Evolutionary conservation across 2,888 invertebrate species (phyloP), one percentile per base, ranked within the genome.

Genomic region (Cremastinae sp.): DNA sequence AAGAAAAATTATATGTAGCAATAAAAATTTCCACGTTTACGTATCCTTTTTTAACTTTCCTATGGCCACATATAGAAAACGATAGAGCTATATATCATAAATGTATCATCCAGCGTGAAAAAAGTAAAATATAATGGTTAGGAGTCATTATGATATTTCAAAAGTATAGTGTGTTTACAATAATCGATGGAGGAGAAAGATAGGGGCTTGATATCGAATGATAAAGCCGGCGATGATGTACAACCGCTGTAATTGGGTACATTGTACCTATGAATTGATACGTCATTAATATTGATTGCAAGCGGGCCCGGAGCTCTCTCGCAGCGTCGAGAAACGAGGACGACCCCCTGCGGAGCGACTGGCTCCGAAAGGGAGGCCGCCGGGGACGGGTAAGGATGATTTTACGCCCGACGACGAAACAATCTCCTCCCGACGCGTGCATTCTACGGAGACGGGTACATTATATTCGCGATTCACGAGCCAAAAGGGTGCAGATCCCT

Each of bases 241-340:
- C 75, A 79, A 78, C 75, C 79, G 70, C 78, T 79, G 82, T 84
- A 85, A 85, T 86, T 85, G 84, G 81, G 82, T 83, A 82, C 82
- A 83, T 84, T 85, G 84, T 85, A 82, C 78, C 81, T 84, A 84
- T 84, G 85, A 84, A 86, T 86, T 85, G 85, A 86, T 85, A 86
- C 83, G 85, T 83, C 85, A 85, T 86, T 85, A 85, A 85, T 86
- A 86, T 85, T 84, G 86, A 86, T 85, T 84, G 84, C 81, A 74
- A 51, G 72, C 80, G 78, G 80, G 79, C 70, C 41, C 73, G 80
- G 80, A 81, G 80, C 68, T 80, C 28, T 28, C 28, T 28, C 28
- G 28, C 79, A 80, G 80, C 82, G 80, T 79, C 80, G 80, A 76
- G 65, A 65, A 71, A 74, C 49, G 74, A 51, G 77, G 73, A 64